These are phyloP conservation scores for Zaprionus ornatus DNA, from an alignment of 1,140 invertebrate species.

Conservation along the genomic window DNA sequence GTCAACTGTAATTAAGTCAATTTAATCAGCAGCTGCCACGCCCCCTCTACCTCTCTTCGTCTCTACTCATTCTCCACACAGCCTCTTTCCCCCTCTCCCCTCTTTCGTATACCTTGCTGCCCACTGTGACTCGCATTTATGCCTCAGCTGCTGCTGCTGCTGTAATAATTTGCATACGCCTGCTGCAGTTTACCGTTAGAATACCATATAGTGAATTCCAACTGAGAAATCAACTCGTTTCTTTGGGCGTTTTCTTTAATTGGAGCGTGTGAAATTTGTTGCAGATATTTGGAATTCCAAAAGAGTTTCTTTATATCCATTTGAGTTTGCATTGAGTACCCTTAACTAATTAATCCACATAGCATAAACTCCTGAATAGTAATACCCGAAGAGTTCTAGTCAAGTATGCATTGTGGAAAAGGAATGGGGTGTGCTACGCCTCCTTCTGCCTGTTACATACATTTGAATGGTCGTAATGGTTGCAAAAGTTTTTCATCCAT, in stretches of 20 bases:
- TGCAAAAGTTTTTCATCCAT: too few relatives aligned
- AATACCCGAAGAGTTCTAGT: too few relatives aligned
- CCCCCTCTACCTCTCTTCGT: not conserved
- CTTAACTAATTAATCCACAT: too few relatives aligned
- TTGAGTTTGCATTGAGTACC: too few relatives aligned
- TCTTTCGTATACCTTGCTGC: not conserved
- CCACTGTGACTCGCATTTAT: not conserved
- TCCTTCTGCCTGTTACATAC: too few relatives aligned
- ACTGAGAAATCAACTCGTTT: not conserved
- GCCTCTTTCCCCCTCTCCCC: too few relatives aligned
- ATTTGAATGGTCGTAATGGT: too few relatives aligned
- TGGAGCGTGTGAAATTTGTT: not conserved
- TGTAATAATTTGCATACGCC: not conserved
- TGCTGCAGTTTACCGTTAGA: slow-evolving; percentile 1
- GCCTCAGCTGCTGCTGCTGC: not conserved
- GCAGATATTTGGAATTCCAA: not conserved
- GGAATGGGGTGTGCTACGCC: too few relatives aligned
- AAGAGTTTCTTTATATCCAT: too few relatives aligned
- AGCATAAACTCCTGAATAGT: too few relatives aligned
- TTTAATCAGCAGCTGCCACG: slow-evolving; percentile 22
- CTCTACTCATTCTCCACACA: too few relatives aligned
- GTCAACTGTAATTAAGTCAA: slow-evolving; percentile 53
- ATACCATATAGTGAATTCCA: not conserved
- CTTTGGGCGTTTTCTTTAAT: not conserved
- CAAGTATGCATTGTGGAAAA: too few relatives aligned